Evolutionary conservation across 2,113 vertebrate genomes (phyloP), one percentile per base, ranked within the genome.

Genomic region (Pelobates fuscus): DNA sequence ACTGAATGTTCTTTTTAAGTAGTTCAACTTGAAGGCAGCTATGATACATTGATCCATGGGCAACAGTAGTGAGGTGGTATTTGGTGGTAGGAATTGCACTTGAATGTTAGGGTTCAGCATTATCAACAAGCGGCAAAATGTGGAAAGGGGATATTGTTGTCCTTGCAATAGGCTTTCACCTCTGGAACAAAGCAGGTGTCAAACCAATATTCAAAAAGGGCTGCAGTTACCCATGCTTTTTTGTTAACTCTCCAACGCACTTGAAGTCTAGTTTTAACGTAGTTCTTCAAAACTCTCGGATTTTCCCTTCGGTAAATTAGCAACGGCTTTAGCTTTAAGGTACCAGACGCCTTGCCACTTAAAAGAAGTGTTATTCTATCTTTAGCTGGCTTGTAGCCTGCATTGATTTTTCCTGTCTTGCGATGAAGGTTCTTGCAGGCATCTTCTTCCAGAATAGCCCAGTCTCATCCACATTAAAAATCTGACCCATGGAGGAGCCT

Each of bases 221-320:
- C n/a, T n/a, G n/a, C n/a, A n/a, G n/a, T n/a, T n/a, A n/a, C n/a
- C n/a, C n/a, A n/a, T n/a, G n/a, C n/a, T 44, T 44, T 44, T 44
- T 44, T 44, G 41, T 44, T 44, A 44, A 10, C 41, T 44, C 41
- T 54, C 49, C 49, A 54, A 54, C 18, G 49, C n/a, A 54, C 49
- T 54, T 8, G 49, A 54, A 54, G 49, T 54, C 49, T 54, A 18
- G 11, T 54, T 54, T 54, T 54, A 7, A 54, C 49, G 4, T 54
- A 54, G 49, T 54, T 54, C 49, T 54, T 54, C 17, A 54, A 54
- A 54, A n/a, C 49, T 54, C 49, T 54, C 4, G 49, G 49, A 18
- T 54, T 54, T 54, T 54, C 8, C 17, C 49, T 8, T 8, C 49
- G 49, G 17, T 54, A 54, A 54, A 54, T 54, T 54, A 54, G 49